Evolutionary conservation across 2,797 vertebrate species (phyloP).

Genomic region (Enteromius afrohamiltoni): DNA sequence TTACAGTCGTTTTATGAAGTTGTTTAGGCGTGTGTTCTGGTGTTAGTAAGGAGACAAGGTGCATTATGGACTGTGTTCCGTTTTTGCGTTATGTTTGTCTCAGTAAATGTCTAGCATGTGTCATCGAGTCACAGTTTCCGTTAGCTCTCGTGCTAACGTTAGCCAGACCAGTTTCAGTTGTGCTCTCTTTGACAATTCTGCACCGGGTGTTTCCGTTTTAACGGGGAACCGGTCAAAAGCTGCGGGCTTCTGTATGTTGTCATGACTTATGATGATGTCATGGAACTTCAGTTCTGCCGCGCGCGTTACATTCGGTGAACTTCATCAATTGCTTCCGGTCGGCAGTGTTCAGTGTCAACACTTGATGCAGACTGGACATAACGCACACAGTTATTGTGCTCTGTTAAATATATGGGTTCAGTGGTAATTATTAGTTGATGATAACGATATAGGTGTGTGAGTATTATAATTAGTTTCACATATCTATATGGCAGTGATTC

Average conservation of each 20-base stretch:
- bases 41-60: not conserved
- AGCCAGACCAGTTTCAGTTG: not conserved
- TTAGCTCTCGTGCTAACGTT: conserved; percentile 23
- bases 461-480: not conserved
- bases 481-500: not conserved
- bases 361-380: not conserved
- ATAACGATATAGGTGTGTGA: not conserved
- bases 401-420: not conserved
- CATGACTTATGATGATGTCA: not conserved
- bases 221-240: not conserved
- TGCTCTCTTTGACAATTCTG: not conserved
- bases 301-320: not conserved
- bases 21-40: not conserved
- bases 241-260: not conserved
- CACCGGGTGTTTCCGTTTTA: not conserved
- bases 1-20: not conserved
- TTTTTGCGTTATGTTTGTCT: not conserved
- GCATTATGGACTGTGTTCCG: not conserved
- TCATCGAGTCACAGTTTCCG: not conserved
- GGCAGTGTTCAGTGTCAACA: no score
- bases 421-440: not conserved
- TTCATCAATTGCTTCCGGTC: conserved; percentile 9
- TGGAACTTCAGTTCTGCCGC: not conserved
- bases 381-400: not conserved
- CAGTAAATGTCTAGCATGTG: not conserved